phyloP scores from a whole-genome alignment of 2,797 vertebrate species.

The Danio tinwini region DNA sequence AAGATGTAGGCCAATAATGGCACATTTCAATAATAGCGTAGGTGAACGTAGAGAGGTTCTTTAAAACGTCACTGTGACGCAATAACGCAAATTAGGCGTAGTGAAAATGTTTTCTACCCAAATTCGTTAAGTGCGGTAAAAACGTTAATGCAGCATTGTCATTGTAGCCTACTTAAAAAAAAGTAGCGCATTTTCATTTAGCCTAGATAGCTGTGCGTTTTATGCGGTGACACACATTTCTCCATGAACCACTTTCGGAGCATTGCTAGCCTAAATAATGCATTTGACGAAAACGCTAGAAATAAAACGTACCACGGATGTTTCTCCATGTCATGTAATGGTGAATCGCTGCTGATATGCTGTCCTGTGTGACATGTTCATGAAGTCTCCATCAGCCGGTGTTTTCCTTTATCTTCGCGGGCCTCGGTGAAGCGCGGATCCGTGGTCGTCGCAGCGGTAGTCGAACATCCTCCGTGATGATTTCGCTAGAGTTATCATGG shows the following conservation, averaged over 20 bases:
- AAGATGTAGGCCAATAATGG: not conserved
- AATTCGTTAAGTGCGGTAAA: not conserved
- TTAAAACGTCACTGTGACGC: not conserved
- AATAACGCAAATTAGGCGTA: not conserved
- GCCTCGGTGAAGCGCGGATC: not conserved
- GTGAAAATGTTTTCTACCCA: not conserved
- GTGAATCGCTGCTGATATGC: not conserved
- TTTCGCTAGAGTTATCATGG: constrained; percentile 5
- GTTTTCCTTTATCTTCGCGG: constrained; percentile 15
- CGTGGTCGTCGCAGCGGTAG: not conserved
- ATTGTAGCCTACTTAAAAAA: not conserved
- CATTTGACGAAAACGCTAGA: not conserved
- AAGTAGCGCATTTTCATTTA: too few species aligned
- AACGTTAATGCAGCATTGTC: not conserved
- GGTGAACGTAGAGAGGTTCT: not conserved
- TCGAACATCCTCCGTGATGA: not conserved
- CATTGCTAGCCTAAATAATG: not conserved
- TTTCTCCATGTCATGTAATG: constrained; percentile 32
- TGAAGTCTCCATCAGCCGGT: not conserved
- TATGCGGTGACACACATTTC: not conserved
- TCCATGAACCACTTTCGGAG: not conserved
- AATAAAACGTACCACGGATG: constrained; percentile 10
- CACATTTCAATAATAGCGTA: not conserved
- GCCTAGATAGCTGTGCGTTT: not conserved
- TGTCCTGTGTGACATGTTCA: constrained; percentile 2